Percentiles rank a stretch among this genome's conserved stretches.
Conservation (phyloP, 2,113 vertebrate genomes). For the Gopherus evgoodei region DNA sequence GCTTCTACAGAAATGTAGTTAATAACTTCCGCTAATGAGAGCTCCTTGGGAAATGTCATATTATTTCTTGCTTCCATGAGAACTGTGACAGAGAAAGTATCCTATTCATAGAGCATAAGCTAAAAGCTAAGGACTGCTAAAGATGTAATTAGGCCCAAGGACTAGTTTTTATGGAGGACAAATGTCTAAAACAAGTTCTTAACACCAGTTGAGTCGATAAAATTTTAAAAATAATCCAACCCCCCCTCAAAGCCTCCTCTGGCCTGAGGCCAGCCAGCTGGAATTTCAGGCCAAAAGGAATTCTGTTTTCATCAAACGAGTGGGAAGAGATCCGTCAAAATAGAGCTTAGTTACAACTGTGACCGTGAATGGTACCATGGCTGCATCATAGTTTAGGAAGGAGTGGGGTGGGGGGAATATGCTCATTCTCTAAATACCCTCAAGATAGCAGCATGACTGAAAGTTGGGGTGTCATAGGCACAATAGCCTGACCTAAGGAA, state of each 20-base stretch:
- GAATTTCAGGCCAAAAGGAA: not conserved
- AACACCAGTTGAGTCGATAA: not conserved
- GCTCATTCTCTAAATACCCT: not conserved
- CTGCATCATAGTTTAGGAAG: not conserved
- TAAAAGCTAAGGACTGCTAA: not conserved
- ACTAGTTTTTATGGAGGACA: not conserved
- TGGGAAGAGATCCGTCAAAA: not conserved
- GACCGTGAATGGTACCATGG: not conserved
- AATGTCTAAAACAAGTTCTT: not conserved
- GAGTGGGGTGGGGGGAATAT: not conserved
- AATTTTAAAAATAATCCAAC: not conserved
- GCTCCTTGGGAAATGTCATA: not conserved
- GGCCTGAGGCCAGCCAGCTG: not conserved
- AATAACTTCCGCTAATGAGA: not conserved
- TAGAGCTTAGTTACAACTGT: conserved; percentile 4
- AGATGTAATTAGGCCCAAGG: not conserved
- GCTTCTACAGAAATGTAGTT: not conserved
- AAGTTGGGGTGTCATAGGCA: not conserved
- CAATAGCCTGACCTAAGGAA: not conserved
- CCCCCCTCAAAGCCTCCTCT: not conserved
- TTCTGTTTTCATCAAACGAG: not conserved
- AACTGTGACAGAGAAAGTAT: not conserved
- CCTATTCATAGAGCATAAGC: not conserved
- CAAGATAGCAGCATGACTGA: not conserved
- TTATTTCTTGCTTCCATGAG: not conserved